Conservation (phyloP, 1,140 invertebrate species). For the Sarcophaga peregrina region DNA sequence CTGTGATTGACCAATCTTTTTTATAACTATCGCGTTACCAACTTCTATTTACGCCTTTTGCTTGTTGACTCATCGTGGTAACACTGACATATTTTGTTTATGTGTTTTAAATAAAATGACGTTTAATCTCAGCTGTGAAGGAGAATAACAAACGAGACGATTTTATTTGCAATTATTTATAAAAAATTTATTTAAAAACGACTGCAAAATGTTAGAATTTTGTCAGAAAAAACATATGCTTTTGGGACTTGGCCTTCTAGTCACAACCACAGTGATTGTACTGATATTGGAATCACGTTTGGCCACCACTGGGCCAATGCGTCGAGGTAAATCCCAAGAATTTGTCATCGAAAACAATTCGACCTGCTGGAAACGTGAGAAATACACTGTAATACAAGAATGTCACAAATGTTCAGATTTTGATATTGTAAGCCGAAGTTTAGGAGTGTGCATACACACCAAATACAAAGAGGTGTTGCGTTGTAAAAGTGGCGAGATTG, state of each 20-base stretch:
- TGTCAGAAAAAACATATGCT: constrained; percentile 78
- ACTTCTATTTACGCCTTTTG: no score
- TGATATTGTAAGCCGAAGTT: constrained; percentile 78
- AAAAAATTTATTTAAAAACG: neutral
- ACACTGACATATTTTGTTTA: no score
- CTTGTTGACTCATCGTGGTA: no score
- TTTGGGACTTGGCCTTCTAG: constrained; percentile 72
- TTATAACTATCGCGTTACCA: no score
- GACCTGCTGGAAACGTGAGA: constrained; percentile 77
- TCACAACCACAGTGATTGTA: constrained; percentile 78
- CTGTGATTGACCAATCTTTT: no score
- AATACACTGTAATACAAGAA: constrained; percentile 76
- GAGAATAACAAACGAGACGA: no score
- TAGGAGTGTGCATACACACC: constrained; percentile 76
- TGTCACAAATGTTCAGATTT: constrained; percentile 84
- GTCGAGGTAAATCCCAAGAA: constrained; percentile 59
- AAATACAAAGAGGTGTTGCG: constrained; percentile 78
- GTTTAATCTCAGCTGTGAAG: no score
- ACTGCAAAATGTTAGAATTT: constrained; percentile 73
- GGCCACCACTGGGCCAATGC: constrained; percentile 58
- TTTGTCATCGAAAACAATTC: constrained; percentile 80
- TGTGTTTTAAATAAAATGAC: no score
- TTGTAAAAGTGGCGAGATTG: constrained; percentile 76
- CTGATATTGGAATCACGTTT: constrained; percentile 81
- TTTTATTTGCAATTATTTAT: no score